Conservation (phyloP, 2,888 invertebrate genomes). For the Tholera decimalis region DNA sequence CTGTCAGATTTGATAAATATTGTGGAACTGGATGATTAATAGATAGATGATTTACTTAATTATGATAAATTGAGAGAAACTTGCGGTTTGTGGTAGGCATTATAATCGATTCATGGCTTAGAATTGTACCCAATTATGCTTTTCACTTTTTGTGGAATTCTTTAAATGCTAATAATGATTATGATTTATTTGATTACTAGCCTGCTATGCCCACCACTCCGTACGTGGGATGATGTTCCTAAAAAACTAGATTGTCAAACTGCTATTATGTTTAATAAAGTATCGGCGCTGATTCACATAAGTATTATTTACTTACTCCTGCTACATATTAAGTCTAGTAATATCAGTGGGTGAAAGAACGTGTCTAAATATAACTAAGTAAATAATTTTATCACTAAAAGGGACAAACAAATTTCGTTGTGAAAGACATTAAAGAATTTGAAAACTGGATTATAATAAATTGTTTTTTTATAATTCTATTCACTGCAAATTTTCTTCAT, state of each 20-base stretch:
- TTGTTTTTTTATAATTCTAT: background rate
- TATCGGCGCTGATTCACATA: too few species aligned
- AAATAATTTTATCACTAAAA: slow-evolving; percentile 3
- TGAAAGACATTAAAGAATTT: background rate
- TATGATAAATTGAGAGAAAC: slow-evolving; percentile 51
- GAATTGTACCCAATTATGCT: slow-evolving; percentile 27
- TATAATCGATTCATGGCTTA: slow-evolving; percentile 45
- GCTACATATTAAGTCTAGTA: too few species aligned
- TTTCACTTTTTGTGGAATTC: slow-evolving; percentile 8
- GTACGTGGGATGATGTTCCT: too few species aligned
- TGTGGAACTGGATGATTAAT: slow-evolving; percentile 49
- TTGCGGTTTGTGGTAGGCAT: slow-evolving; percentile 26
- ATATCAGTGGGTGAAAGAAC: too few species aligned
- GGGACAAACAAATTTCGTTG: background rate
- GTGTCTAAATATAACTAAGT: too few species aligned
- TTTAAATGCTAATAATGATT: slow-evolving; percentile 13
- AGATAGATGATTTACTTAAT: slow-evolving; percentile 54
- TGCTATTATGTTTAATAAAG: too few species aligned
- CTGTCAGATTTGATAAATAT: slow-evolving; percentile 63
- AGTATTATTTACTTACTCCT: too few species aligned
- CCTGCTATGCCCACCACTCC: too few species aligned
- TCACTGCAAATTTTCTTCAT: slow-evolving; percentile 3
- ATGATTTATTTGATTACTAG: slow-evolving; percentile 32
- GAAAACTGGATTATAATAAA: background rate
- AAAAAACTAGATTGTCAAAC: too few species aligned